Conservation (phyloP, 2,113 vertebrate genomes). For the Rhinopithecus roxellana region DNA sequence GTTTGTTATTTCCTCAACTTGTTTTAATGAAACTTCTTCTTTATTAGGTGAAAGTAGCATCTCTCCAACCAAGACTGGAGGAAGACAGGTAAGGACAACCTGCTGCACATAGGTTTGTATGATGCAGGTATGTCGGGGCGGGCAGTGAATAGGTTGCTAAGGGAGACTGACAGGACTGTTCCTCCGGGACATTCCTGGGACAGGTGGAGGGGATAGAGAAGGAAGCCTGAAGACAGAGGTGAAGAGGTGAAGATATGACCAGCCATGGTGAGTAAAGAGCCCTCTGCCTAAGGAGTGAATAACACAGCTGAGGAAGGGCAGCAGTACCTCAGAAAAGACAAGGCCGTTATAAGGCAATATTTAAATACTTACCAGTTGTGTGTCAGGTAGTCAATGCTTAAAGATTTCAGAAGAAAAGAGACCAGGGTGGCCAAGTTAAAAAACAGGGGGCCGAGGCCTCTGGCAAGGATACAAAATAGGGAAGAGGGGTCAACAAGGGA, state of each 20-base stretch:
- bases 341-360: neutral
- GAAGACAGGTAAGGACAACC: neutral
- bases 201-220: neutral
- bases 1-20: neutral
- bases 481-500: neutral
- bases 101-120: accelerated
- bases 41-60: neutral
- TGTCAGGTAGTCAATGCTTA: neutral
- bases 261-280: neutral
- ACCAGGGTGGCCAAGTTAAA: neutral
- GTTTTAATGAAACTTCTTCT: neutral
- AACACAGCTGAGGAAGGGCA: neutral
- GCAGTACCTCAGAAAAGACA: neutral
- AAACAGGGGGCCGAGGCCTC: neutral
- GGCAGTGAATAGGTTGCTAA: neutral
- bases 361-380: neutral
- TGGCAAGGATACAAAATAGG: neutral
- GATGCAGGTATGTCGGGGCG: accelerated
- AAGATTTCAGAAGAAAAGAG: neutral
- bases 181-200: neutral
- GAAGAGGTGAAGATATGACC: neutral
- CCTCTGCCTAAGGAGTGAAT: neutral
- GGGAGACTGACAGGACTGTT: neutral
- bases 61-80: neutral
- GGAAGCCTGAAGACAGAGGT: neutral